Conservation (phyloP, 1,140 invertebrate species). For the Pseudomyrmex pallidus region DNA sequence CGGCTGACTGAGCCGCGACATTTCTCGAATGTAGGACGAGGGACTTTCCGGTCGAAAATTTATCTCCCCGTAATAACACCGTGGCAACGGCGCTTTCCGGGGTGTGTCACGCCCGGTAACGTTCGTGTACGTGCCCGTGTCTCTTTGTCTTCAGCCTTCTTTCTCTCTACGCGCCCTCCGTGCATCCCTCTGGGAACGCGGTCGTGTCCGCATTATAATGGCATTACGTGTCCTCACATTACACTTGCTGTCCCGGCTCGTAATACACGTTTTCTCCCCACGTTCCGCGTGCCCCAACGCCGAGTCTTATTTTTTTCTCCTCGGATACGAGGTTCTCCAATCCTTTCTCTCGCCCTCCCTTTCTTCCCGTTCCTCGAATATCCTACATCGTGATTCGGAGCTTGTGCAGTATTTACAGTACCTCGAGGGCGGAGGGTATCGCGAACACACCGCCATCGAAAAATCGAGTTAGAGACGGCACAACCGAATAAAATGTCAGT, state of each 20-base stretch:
- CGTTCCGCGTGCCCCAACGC: constrained; percentile 43
- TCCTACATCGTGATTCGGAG: constrained; percentile 52
- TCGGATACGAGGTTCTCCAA: constrained; percentile 16
- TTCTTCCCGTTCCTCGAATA: constrained; percentile 14
- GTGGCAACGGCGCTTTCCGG: constrained; percentile 76
- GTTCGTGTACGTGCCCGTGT: constrained; percentile 69
- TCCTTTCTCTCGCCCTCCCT: no score
- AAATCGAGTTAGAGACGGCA: constrained; percentile 31
- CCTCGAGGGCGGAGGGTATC: constrained; percentile 5
- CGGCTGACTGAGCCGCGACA: constrained; percentile 59
- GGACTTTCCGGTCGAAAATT: constrained; percentile 74
- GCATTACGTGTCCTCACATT: constrained; percentile 82
- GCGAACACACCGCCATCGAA: constrained; percentile 1
- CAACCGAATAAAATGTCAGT: constrained; percentile 26
- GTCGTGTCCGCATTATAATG: constrained; percentile 83
- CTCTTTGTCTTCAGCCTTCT: constrained; percentile 71
- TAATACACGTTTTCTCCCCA: constrained; percentile 67
- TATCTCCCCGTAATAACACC: constrained; percentile 78
- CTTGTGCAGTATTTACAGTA: constrained; percentile 50
- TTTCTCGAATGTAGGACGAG: constrained; percentile 73
- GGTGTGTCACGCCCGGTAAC: constrained; percentile 76
- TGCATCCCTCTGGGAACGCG: constrained; percentile 74
- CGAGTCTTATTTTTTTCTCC: constrained; percentile 65
- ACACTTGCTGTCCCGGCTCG: constrained; percentile 71
- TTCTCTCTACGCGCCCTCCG: constrained; percentile 54